Evolutionary conservation across 2,797 vertebrate genomes (phyloP).

Genomic region (Melanotaenia pygmaea): DNA sequence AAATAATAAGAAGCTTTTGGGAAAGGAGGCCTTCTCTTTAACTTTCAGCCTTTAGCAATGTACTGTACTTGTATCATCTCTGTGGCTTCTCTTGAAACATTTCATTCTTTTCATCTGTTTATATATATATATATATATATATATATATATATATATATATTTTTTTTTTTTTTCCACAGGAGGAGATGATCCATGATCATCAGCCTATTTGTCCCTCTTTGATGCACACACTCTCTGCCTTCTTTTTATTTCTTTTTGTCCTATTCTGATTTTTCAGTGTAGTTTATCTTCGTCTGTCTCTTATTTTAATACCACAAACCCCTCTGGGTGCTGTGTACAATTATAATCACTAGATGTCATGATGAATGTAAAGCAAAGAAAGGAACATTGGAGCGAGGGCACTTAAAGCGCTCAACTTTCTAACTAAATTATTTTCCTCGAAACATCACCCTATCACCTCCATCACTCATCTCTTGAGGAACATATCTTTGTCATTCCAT

Average conservation of each 20-base stretch:
- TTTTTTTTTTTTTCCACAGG: background rate
- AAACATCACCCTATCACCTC: too few relatives aligned
- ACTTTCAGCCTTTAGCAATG: constrained; percentile 36
- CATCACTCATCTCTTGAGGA: background rate
- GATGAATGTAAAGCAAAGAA: background rate
- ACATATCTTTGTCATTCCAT: background rate
- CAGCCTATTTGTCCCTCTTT: constrained; percentile 34
- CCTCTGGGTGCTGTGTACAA: constrained; percentile 51
- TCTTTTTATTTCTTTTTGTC: constrained; percentile 6
- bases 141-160: too few relatives aligned
- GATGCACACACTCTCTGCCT: constrained; percentile 11
- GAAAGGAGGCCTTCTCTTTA: constrained; percentile 35
- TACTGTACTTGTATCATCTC: constrained; percentile 45
- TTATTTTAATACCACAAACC: constrained; percentile 34
- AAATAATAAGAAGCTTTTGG: constrained; percentile 29
- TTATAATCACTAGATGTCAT: constrained; percentile 50
- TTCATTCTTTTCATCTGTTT: constrained; percentile 31
- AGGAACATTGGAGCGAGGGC: background rate
- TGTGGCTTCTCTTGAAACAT: constrained; percentile 30
- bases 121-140: background rate
- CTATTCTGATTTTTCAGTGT: constrained; percentile 26
- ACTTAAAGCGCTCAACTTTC: background rate
- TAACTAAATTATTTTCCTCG: background rate
- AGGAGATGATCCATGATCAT: constrained; percentile 22
- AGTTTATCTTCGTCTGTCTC: constrained; percentile 8